Conservation (phyloP, 2,888 invertebrate genomes). For the Drymonia ruficornis region DNA sequence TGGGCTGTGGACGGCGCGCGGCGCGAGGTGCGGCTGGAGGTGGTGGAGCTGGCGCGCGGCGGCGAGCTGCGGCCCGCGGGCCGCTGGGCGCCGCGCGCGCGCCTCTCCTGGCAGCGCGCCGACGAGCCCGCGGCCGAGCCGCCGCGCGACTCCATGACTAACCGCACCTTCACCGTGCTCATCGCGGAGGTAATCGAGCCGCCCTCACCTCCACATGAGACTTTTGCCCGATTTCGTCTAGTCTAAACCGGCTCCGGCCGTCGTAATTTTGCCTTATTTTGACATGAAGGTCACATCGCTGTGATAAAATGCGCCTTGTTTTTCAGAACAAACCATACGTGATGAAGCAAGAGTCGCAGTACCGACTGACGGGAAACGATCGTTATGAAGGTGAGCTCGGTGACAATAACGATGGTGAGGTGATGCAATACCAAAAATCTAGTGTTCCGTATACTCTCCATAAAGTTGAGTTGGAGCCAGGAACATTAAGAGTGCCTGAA, state of each 20-base stretch:
- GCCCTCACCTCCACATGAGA: not conserved
- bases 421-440: too few species aligned
- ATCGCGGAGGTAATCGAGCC: conserved; percentile 54
- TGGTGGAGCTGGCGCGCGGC: conserved; percentile 65
- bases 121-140: conserved; percentile 43
- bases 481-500: too few species aligned
- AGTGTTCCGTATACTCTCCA: too few species aligned
- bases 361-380: conserved; percentile 89
- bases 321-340: conserved; percentile 93
- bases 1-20: conserved; percentile 61
- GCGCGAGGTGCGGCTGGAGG: conserved; percentile 51
- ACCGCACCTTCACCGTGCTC: conserved; percentile 72
- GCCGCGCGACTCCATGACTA: conserved; percentile 66
- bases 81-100: conserved; percentile 55
- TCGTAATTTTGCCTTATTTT: not conserved
- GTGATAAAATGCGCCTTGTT: not conserved
- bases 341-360: conserved; percentile 90
- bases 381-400: conserved; percentile 88
- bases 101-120: conserved; percentile 55
- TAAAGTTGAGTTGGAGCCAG: too few species aligned
- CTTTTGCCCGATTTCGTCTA: too few species aligned
- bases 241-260: not conserved
- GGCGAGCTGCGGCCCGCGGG: conserved; percentile 57
- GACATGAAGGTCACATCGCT: too few species aligned
- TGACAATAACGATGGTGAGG: too few species aligned